These are phyloP conservation scores for Cepaea nemoralis DNA, from an alignment of 1,140 invertebrate genomes.

Conservation along the genomic window DNA sequence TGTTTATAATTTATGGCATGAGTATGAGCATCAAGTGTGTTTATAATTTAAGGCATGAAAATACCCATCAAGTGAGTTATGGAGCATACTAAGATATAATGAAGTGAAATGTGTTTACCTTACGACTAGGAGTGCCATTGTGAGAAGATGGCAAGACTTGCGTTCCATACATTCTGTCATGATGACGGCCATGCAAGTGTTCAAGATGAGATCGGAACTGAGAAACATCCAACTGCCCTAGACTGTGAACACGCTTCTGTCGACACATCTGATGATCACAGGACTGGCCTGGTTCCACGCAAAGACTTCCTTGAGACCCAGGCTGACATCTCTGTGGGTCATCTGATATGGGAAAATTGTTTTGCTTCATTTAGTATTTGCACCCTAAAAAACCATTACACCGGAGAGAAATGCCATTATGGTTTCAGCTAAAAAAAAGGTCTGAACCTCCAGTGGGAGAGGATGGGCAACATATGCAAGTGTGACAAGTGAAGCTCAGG, in stretches of 20 bases:
- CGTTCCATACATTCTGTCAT: slow-evolving; percentile 38
- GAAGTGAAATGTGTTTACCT: slow-evolving; percentile 18
- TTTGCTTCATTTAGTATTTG: no score
- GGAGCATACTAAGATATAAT: no score
- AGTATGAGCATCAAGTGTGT: no score
- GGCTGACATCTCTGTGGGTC: slow-evolving; percentile 25
- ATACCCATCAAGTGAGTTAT: no score
- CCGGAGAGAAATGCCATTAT: no score
- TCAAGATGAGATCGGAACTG: slow-evolving; percentile 56
- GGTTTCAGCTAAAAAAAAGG: no score
- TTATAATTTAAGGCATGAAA: no score
- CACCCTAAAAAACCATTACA: no score
- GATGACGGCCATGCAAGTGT: not conserved
- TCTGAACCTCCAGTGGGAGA: no score
- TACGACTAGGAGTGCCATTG: slow-evolving; percentile 45
- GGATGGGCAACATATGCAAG: no score
- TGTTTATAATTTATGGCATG: no score
- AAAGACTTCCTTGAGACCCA: not conserved
- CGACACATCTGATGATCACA: slow-evolving; percentile 52
- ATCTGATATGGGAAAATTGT: not conserved
- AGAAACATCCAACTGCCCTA: slow-evolving; percentile 62
- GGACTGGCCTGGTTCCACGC: not conserved
- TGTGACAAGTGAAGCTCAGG: no score
- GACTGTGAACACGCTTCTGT: slow-evolving; percentile 65
- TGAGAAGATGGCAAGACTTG: slow-evolving; percentile 61